Evolutionary conservation across 1,140 invertebrate species (phyloP), one percentile per base, ranked within the genome.

Genomic region (Whitmania pigra): DNA sequence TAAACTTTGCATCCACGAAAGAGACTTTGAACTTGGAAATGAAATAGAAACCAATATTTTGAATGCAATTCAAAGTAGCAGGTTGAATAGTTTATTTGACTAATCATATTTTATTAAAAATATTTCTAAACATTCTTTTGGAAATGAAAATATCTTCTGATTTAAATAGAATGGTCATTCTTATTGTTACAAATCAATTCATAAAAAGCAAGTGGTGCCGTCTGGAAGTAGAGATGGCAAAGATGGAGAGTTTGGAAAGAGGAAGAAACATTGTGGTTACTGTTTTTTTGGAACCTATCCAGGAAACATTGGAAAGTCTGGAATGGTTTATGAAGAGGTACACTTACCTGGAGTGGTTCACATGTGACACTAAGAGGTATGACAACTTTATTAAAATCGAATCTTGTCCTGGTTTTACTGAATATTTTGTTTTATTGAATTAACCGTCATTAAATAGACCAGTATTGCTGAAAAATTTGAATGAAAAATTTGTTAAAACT

Each of bases 151-250:
- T 49, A 49, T 49, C 9, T 1, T 49, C 43, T 49, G 43, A 4
- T 7, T 49, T 49, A 49, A 49, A 63, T 31, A 63, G 57, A n/a
- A 63, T 25, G 29, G 29, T 31, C 57, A 25, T 63, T 7, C 57
- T 63, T 13, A 13, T 63, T 31, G 22, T 63, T 11, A 63, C 57
- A 13, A 63, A 63, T 18, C 9, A 63, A 6, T 63, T 63, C 57
- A 13, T 63, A n/a, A 63, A 63, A 31, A 63, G 57, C 57, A 63
- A 63, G 18, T 63, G 57, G 57, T 63, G 57, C 18, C 22, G 57
- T 25, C 57, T 25, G 22, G 57, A 63, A 63, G 22, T 63, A 7
- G 57, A 63, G 20, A 63, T 63, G 57, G 11, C 57, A 22, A 63
- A 31, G 22, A 25, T 63, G 57, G 57, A 63, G 57, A 63, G 57